Percentiles rank a stretch among this genome's conserved stretches.
phyloP scores from a whole-genome alignment of 2,888 invertebrate species.

The Leucophenga montana region DNA sequence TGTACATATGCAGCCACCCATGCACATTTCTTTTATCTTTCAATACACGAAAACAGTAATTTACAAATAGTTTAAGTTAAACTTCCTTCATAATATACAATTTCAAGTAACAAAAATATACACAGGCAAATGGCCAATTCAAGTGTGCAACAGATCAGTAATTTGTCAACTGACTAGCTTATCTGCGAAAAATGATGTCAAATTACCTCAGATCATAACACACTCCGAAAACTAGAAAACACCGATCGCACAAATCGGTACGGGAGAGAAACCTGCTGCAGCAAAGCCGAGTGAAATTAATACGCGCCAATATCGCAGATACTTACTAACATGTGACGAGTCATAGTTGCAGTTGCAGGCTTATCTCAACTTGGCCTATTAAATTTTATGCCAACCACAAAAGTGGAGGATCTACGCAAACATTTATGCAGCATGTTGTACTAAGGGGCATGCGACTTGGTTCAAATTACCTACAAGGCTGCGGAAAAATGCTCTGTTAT shows the following conservation, averaged over 20 bases:
- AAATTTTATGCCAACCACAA: not conserved
- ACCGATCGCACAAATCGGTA: too few species aligned
- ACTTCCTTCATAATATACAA: too few species aligned
- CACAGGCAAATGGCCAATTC: too few species aligned
- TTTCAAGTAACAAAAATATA: too few species aligned
- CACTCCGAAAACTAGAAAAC: not conserved
- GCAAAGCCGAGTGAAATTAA: not conserved
- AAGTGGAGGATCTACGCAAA: not conserved
- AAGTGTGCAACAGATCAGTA: slow-evolving; percentile 8
- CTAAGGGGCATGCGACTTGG: too few species aligned
- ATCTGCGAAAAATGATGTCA: slow-evolving; percentile 8
- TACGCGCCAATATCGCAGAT: not conserved
- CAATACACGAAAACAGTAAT: too few species aligned
- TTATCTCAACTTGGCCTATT: slow-evolving; percentile 3
- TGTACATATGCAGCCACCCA: too few species aligned
- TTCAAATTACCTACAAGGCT: not conserved
- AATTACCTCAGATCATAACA: slow-evolving; percentile 6
- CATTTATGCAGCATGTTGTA: too few species aligned
- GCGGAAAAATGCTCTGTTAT: not conserved
- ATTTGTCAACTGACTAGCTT: slow-evolving; percentile 22
- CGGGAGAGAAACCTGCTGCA: not conserved
- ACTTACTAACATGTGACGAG: too few species aligned
- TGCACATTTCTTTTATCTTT: too few species aligned
- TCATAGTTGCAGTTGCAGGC: not conserved
- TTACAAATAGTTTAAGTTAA: too few species aligned